Base-by-base conservation (phyloP, 2,113 vertebrate species). In the Paracanthobrama guichenoti region DNA sequence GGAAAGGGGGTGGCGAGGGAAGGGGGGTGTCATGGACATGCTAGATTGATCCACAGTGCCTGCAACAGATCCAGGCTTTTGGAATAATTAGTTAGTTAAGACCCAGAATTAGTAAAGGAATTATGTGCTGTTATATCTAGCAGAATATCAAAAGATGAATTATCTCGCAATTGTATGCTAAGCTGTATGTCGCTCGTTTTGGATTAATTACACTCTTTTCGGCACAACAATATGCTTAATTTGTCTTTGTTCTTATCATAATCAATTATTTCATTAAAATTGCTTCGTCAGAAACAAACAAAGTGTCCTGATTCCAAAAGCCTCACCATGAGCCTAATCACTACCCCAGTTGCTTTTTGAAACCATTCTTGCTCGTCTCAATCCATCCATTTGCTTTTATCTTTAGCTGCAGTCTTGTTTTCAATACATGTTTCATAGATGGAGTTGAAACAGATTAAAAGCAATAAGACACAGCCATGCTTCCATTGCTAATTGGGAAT, bases 41-140 rank as follows among this genome's bases (percentile, higher is more conserved):
- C 93, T 93, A 94, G 71, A 86, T 94, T 94, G 94, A 95, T 94
- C 94, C 94, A 95, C 94, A 92, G 89, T 93, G 93, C 93, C 86
- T 88, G 91, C 67, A 86, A 86, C 82, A 90, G 86, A 89, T 90
- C 87, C 76, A 79, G 83, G 89, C 81, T 91, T 86, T 89, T 88
- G 75, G 81, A 84, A 31, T 77, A 87, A 85, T 86, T 86, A 89
- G 88, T 87, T 66, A 86, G 62, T 84, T 86, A 77, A 87, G 74
- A 82, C 73, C 67, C 78, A 79, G 81, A 89, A 86, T 88, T 88
- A 86, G 85, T 85, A 82, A 69, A 84, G 75, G 60, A 81, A 87
- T 88, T 79, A 84, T 71, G 83, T 88, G 66, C 78, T 74, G 55
- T 73, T 79, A 75, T 87, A 91, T 89, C 84, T 86, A 80, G 71